Percentiles rank a stretch among this genome's conserved stretches.
phyloP scores from a whole-genome alignment of 1,140 invertebrate genomes.

The Bombus superbus region DNA sequence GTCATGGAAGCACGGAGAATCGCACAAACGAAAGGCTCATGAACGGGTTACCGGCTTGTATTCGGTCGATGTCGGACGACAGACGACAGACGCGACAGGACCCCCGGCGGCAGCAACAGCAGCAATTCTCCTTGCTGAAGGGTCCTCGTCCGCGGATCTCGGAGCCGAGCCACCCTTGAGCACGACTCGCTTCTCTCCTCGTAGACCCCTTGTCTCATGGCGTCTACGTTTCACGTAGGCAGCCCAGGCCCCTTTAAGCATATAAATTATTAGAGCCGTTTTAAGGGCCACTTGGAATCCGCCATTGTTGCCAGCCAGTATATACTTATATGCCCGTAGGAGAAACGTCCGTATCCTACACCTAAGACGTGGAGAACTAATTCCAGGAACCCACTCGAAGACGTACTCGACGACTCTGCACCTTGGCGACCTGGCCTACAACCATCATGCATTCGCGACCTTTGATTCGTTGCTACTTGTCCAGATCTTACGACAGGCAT shows the following conservation, averaged over 20 bases:
- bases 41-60: constrained; percentile 45
- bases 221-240: constrained; percentile 77
- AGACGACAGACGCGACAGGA: constrained; percentile 70
- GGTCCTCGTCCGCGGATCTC: constrained; percentile 74
- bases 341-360: constrained; percentile 59
- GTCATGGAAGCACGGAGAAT: neutral
- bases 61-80: constrained; percentile 50
- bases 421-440: constrained; percentile 10
- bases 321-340: constrained; percentile 62
- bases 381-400: constrained; percentile 56
- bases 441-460: neutral
- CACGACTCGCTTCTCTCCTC: constrained; percentile 72
- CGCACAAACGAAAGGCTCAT: constrained; percentile 11
- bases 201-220: constrained; percentile 75
- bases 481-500: neutral
- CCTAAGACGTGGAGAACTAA: constrained; percentile 65
- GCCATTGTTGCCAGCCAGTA: constrained; percentile 72
- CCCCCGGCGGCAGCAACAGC: constrained; percentile 67
- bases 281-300: constrained; percentile 75
- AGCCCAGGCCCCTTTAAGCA: constrained; percentile 76
- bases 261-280: constrained; percentile 79
- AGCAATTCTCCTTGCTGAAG: constrained; percentile 76
- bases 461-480: constrained; percentile 37
- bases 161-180: constrained; percentile 76
- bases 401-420: constrained; percentile 43